These are phyloP conservation scores for Goniozus legneri DNA, from an alignment of 1,140 invertebrate species.

Conservation along the genomic window DNA sequence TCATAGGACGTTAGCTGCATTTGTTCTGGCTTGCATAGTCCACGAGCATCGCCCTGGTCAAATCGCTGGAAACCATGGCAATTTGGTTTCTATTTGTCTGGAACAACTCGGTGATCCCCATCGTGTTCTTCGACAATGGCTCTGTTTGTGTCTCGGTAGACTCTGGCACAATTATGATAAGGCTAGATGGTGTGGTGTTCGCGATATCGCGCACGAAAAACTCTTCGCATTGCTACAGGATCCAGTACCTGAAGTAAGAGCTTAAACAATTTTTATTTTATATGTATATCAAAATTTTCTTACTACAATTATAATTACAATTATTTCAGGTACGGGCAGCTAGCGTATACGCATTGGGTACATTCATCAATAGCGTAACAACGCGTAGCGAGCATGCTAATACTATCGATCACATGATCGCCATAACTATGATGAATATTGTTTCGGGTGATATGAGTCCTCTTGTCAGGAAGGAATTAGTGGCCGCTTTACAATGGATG, in stretches of 20 bases:
- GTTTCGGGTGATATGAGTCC: slow-evolving; percentile 81
- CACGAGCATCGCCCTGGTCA: slow-evolving; percentile 83
- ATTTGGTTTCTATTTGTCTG: slow-evolving; percentile 83
- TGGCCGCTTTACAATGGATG: slow-evolving; percentile 85
- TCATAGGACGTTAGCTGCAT: slow-evolving; percentile 85
- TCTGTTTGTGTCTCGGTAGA: slow-evolving; percentile 88
- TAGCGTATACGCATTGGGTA: slow-evolving; percentile 88
- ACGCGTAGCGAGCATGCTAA: slow-evolving; percentile 89
- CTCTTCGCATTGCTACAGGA: slow-evolving; percentile 77
- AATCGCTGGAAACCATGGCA: slow-evolving; percentile 81
- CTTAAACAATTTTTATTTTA: slow-evolving; percentile 11
- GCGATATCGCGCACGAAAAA: slow-evolving; percentile 96
- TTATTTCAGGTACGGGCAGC: slow-evolving; percentile 74
- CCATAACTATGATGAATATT: slow-evolving; percentile 76
- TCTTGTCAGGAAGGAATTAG: slow-evolving; percentile 79
- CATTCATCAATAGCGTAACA: slow-evolving; percentile 79
- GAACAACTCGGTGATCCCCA: slow-evolving; percentile 71
- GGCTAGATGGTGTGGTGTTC: slow-evolving; percentile 91
- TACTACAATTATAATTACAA: not conserved
- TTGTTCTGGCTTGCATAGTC: slow-evolving; percentile 90
- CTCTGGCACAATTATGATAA: slow-evolving; percentile 92
- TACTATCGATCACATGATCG: slow-evolving; percentile 88
- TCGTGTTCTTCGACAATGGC: slow-evolving; percentile 80
- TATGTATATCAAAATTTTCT: slow-evolving; percentile 5
- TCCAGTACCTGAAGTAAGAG: slow-evolving; percentile 73